Conservation (phyloP, 2,797 vertebrate genomes). For the Carcharodon carcharias region DNA sequence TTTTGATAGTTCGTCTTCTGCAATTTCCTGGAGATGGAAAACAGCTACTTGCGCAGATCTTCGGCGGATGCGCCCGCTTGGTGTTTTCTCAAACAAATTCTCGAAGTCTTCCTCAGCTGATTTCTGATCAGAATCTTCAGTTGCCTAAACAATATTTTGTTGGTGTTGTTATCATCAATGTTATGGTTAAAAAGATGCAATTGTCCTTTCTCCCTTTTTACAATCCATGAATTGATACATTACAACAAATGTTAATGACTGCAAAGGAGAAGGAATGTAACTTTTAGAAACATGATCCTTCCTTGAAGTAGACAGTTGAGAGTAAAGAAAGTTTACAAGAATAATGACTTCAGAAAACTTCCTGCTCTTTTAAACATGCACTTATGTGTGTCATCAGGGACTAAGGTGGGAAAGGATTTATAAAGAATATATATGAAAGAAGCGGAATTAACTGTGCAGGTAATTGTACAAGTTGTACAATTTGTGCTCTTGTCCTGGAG, state of each 20-base stretch:
- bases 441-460: background rate
- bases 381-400: background rate
- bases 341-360: background rate
- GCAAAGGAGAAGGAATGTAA: background rate
- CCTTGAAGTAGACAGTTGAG: background rate
- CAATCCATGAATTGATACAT: background rate
- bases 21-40: slow-evolving; percentile 95
- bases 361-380: background rate
- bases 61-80: slow-evolving; percentile 85
- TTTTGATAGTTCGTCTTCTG: slow-evolving; percentile 83
- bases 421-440: background rate
- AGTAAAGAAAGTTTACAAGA: background rate
- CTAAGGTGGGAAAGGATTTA: background rate
- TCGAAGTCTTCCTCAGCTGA: slow-evolving; percentile 52
- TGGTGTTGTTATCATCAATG: background rate
- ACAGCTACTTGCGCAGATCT: slow-evolving; percentile 88
- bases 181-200: background rate
- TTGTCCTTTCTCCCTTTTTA: background rate
- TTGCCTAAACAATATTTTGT: slow-evolving; percentile 46
- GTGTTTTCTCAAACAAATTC: slow-evolving; percentile 80
- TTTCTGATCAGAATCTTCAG: slow-evolving; percentile 51
- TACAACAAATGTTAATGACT: background rate
- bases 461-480: background rate
- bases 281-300: background rate
- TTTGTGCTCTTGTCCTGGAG: background rate